Evolutionary conservation across 2,113 vertebrate species (phyloP).

Genomic region (Stomatorhinus ivindoensis): DNA sequence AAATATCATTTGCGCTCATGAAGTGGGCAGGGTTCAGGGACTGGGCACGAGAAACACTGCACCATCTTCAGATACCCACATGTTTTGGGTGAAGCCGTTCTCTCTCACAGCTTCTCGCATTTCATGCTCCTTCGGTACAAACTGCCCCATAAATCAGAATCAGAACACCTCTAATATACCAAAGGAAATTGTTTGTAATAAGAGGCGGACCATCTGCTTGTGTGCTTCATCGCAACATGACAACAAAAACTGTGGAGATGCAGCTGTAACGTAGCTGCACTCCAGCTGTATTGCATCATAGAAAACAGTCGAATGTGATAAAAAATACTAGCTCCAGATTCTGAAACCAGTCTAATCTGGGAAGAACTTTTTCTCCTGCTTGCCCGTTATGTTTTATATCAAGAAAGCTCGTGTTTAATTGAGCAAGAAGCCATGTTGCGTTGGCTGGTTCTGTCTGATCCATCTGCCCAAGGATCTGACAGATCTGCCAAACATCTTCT

Average conservation of each 20-base stretch:
- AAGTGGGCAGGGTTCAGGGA: conserved; percentile 23
- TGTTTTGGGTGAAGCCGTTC: not conserved
- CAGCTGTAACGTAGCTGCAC: not conserved
- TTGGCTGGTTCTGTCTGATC: not conserved
- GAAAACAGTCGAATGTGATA: not conserved
- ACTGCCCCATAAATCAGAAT: not conserved
- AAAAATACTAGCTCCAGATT: not conserved
- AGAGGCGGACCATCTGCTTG: not conserved
- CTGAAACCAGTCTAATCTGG: not conserved
- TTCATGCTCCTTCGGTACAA: not conserved
- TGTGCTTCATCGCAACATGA: not conserved
- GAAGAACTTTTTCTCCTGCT: not conserved
- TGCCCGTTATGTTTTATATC: not conserved
- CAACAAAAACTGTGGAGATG: not conserved
- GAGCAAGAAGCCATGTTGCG: not conserved
- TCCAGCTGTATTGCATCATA: not conserved
- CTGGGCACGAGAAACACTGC: not conserved
- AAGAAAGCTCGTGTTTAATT: not conserved
- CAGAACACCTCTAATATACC: not conserved
- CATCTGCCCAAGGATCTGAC: not conserved
- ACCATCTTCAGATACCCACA: not conserved
- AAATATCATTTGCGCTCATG: conserved; percentile 21
- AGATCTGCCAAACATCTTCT: not conserved
- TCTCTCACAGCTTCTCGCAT: not conserved
- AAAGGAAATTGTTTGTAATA: not conserved